phyloP scores from a whole-genome alignment of 2,888 invertebrate species.

The Junonia oenone region DNA sequence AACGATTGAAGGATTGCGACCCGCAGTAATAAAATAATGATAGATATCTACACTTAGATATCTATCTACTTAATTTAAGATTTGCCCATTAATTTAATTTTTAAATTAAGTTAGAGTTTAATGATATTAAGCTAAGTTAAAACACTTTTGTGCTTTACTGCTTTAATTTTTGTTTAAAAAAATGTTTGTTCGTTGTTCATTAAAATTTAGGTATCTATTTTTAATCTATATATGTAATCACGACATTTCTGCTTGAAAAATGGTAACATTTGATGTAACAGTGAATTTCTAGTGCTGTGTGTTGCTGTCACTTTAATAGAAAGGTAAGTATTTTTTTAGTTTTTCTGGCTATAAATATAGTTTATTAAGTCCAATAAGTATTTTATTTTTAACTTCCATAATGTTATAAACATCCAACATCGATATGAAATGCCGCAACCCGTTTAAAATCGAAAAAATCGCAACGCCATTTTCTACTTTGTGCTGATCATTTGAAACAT shows the following conservation, averaged over 20 bases:
- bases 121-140: no score
- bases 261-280: constrained; percentile 37
- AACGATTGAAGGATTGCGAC: no score
- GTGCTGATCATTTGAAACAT: constrained; percentile 54
- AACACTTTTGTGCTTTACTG: no score
- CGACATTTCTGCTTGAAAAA: neutral
- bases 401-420: neutral
- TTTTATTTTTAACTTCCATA: neutral
- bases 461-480: constrained; percentile 73
- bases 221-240: neutral
- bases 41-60: no score
- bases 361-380: neutral
- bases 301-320: constrained; percentile 68
- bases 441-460: constrained; percentile 47
- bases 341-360: constrained; percentile 21
- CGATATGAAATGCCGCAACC: constrained; percentile 18
- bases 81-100: no score
- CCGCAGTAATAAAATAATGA: no score
- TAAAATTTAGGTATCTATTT: no score
- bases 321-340: constrained; percentile 59
- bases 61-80: no score
- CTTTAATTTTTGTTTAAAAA: no score
- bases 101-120: no score
- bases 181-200: no score
- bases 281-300: constrained; percentile 66